Conservation (phyloP, 2,888 invertebrate species). For the Cyrtodaria siliqua region DNA sequence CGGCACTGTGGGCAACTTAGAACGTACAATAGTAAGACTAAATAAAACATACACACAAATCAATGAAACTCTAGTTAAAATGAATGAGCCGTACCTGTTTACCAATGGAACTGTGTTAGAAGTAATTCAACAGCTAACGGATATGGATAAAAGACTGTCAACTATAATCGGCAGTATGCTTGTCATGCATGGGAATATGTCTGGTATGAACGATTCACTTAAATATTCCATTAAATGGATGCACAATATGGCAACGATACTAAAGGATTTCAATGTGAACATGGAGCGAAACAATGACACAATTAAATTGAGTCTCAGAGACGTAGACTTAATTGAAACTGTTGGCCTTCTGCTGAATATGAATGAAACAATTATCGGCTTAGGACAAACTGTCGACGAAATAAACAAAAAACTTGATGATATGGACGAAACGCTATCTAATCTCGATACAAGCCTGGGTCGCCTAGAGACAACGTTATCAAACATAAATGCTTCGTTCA, state of each 20-base stretch:
- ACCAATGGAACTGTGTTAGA: conserved; percentile 57
- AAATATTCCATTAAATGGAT: conserved; percentile 42
- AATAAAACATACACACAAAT: conserved; percentile 44
- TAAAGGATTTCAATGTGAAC: conserved; percentile 35
- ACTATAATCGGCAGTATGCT: conserved; percentile 25
- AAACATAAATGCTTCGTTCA: conserved; percentile 36
- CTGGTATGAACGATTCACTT: conserved; percentile 49
- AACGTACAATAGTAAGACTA: conserved; percentile 24
- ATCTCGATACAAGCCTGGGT: conserved; percentile 35
- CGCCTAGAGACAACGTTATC: conserved; percentile 30
- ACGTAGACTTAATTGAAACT: conserved; percentile 46
- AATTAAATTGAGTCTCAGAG: conserved; percentile 27
- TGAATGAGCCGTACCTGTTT: conserved; percentile 49
- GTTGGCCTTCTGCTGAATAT: conserved; percentile 46
- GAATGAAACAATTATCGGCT: conserved; percentile 47
- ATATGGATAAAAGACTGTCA: conserved; percentile 25
- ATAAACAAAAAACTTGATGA: conserved; percentile 50
- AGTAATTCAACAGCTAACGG: conserved; percentile 37
- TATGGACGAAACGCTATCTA: conserved; percentile 25
- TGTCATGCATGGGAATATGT: conserved; percentile 21
- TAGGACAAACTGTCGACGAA: conserved; percentile 47
- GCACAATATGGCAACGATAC: conserved; percentile 34
- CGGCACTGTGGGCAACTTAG: conserved; percentile 36
- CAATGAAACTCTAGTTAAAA: conserved; percentile 32
- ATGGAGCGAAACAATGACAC: conserved; percentile 31